Conservation (phyloP, 2,888 invertebrate genomes). For the Cryptocheilus praepositus region DNA sequence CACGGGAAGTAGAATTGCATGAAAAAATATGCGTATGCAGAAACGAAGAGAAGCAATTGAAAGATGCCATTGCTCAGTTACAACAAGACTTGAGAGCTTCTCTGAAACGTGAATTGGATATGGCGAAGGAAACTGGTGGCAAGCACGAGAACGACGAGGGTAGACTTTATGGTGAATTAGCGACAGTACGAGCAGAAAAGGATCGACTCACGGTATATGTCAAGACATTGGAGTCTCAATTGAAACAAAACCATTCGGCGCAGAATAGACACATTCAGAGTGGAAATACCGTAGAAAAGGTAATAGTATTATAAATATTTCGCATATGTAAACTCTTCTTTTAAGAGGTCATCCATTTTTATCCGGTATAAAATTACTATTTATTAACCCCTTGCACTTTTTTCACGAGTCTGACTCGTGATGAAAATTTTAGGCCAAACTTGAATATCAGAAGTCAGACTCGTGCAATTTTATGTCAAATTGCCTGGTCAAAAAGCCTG, state of each 20-base stretch:
- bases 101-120: slow-evolving; percentile 53
- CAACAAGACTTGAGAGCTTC: slow-evolving; percentile 52
- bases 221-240: slow-evolving; percentile 55
- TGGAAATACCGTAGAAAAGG: slow-evolving; percentile 31
- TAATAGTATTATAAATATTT: too few relatives aligned
- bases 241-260: slow-evolving; percentile 29
- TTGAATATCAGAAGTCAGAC: too few relatives aligned
- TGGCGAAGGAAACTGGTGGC: slow-evolving; percentile 53
- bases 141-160: slow-evolving; percentile 57
- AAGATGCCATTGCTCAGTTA: slow-evolving; percentile 62
- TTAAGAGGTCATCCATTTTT: too few relatives aligned
- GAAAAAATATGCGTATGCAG: slow-evolving; percentile 72
- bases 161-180: slow-evolving; percentile 61
- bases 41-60: slow-evolving; percentile 70
- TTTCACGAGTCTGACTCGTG: too few relatives aligned
- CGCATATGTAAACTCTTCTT: too few relatives aligned
- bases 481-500: too few relatives aligned
- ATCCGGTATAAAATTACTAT: background rate
- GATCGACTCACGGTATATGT: slow-evolving; percentile 54
- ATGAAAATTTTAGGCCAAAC: too few relatives aligned
- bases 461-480: too few relatives aligned
- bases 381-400: background rate
- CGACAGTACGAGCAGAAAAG: slow-evolving; percentile 60
- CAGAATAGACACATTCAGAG: slow-evolving; percentile 4
- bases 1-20: slow-evolving; percentile 80